These are phyloP conservation scores for Linnaemya tessellans DNA, from an alignment of 2,888 invertebrate species.

Conservation along the genomic window DNA sequence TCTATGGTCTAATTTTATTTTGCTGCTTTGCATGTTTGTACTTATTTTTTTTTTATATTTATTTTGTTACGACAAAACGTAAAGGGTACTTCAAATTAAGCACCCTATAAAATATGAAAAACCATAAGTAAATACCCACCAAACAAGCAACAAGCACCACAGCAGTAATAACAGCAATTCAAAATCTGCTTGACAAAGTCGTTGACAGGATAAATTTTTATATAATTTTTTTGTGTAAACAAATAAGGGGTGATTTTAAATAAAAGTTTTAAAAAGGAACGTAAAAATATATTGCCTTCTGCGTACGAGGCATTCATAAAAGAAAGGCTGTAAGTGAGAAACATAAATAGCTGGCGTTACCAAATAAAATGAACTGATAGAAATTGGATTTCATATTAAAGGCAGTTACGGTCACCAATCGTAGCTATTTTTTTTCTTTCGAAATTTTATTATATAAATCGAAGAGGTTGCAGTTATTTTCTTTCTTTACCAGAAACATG, in stretches of 20 bases:
- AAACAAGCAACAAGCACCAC: constrained; percentile 67
- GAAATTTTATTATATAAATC: no score
- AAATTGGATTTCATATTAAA: no score
- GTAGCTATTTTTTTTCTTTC: no score
- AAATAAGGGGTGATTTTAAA: constrained; percentile 18
- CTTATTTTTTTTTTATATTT: no score
- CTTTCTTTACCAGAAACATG: no score
- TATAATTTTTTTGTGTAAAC: not conserved
- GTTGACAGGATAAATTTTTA: constrained; percentile 63
- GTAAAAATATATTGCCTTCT: not conserved
- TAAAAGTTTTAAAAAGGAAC: not conserved
- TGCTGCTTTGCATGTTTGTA: not conserved
- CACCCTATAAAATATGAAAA: constrained; percentile 74
- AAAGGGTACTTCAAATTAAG: constrained; percentile 73
- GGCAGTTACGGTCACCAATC: no score
- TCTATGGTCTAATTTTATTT: not conserved
- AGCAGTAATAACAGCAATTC: constrained; percentile 52
- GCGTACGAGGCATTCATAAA: no score
- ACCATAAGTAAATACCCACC: constrained; percentile 70
- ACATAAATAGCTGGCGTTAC: no score
- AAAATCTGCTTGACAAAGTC: constrained; percentile 68
- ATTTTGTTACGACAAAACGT: constrained; percentile 55
- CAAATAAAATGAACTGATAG: not conserved
- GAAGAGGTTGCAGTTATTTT: no score
- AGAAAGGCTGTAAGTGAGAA: no score